Base-by-base conservation (phyloP, 2,797 vertebrate genomes). In the Falco biarmicus region DNA sequence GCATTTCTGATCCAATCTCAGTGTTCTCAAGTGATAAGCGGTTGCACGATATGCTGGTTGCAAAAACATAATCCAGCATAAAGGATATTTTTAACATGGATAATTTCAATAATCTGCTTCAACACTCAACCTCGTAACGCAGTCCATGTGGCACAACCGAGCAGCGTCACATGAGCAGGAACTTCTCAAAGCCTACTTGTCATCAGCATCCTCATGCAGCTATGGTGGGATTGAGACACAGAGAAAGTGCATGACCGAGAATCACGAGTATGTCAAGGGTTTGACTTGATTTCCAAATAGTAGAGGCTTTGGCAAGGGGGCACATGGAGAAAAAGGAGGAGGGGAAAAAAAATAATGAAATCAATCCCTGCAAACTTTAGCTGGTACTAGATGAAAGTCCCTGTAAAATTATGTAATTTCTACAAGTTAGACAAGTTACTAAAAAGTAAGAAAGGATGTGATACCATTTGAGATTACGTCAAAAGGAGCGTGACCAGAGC, bases 51-150 rank as follows among this genome's bases (percentile, higher is more conserved):
- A 91, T 8, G 85, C 88, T 39, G 47, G 80, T 93, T 93, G 91
- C 93, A 84, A 47, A 94, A 91, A 34, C 64, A 60, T 48, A 80
- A 86, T 75, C 80, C 80, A 89, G 77, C 73, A 94, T 13, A 81
- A 81, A 79, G 54, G 92, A 8, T 90, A 69, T 93, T 95, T 95
- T 93, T 93, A 95, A 83, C 76, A 47, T 1, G 61, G 76, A 70
- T 50, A 73, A 71, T 71, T 84, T 56, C 84, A 54, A 65, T 80
- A 84, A 90, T 86, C 80, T 96, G 76, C 69, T 59, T 53, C 82
- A 81, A 39, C 15, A 5, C 54, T 61, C 1, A 0, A 13, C 57
- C 47, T 56, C 71, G 6, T 2, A 5, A 5, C 11, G 8, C 29
- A 14, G 41, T 5, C 47, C 41, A 0, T 0, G 29, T 11, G 39